Conservation (phyloP, 2,888 invertebrate genomes). For the Hirudinaria manillensis region DNA sequence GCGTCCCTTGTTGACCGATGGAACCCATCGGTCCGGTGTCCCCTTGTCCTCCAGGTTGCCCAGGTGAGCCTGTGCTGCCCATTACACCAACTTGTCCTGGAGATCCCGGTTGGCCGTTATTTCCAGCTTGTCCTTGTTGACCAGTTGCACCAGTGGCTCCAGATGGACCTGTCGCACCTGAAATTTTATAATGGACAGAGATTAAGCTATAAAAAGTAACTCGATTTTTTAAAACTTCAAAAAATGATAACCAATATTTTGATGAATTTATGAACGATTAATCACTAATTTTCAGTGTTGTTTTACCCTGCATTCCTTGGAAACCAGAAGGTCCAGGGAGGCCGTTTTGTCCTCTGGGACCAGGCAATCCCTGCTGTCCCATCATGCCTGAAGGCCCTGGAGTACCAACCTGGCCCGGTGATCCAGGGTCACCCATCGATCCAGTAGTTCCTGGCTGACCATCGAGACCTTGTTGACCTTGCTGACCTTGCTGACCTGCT, state of each 20-base stretch:
- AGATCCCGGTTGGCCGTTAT: slow-evolving; percentile 32
- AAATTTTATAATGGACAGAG: neutral
- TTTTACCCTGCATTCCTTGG: slow-evolving; percentile 14
- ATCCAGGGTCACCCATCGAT: slow-evolving; percentile 1
- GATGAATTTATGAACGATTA: no score
- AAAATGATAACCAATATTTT: no score
- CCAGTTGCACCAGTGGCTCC: slow-evolving; percentile 37
- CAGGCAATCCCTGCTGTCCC: slow-evolving; percentile 29
- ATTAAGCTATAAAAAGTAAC: neutral
- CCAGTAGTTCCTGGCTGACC: slow-evolving; percentile 23
- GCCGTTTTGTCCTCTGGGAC: slow-evolving; percentile 21
- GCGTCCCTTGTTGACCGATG: slow-evolving; percentile 10
- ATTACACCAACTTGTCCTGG: slow-evolving; percentile 34
- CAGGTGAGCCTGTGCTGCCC: slow-evolving; percentile 26
- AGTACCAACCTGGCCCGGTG: slow-evolving; percentile 6
- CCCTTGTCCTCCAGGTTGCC: slow-evolving; percentile 22
- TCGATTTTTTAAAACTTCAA: no score
- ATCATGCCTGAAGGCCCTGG: slow-evolving; percentile 29
- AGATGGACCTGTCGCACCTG: slow-evolving; percentile 35
- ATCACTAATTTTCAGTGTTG: no score
- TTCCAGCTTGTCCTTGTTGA: slow-evolving; percentile 35
- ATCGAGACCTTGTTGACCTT: slow-evolving; percentile 4
- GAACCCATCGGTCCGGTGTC: slow-evolving; percentile 24
- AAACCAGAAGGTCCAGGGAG: slow-evolving; percentile 26
- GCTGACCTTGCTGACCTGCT: slow-evolving; percentile 19